A percentile compares a stretch with the other conserved stretches of the same genome.
These are phyloP conservation scores for Linyphia triangularis DNA, from an alignment of 2,888 invertebrate genomes.

Conservation along the genomic window DNA sequence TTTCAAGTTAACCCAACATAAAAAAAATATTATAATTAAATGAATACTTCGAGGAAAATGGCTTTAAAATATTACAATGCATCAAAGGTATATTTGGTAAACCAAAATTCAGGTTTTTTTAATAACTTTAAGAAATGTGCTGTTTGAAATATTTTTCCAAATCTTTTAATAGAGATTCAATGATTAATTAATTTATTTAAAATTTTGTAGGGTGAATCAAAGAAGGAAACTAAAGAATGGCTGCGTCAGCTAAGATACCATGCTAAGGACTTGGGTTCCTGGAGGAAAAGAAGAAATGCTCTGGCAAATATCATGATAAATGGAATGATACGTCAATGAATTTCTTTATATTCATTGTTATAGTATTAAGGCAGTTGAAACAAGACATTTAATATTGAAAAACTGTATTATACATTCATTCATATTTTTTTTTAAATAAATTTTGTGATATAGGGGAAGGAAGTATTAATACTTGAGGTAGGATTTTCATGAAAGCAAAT, in stretches of 20 bases:
- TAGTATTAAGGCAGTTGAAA: conserved; percentile 13
- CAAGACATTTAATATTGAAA: conserved; percentile 5
- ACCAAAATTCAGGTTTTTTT: too few relatives aligned
- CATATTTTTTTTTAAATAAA: conserved; percentile 9
- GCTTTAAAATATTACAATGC: too few relatives aligned
- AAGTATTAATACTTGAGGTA: not conserved
- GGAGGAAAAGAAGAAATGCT: conserved; percentile 94
- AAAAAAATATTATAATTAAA: too few relatives aligned
- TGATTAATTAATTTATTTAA: too few relatives aligned
- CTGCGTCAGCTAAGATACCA: conserved; percentile 93
- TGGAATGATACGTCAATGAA: conserved; percentile 76
- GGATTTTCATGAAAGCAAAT: conserved; percentile 14
- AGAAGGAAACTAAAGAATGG: conserved; percentile 91
- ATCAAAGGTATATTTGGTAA: too few relatives aligned
- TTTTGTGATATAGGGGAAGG: not conserved
- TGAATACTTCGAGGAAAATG: too few relatives aligned
- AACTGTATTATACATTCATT: not conserved
- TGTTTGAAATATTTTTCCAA: too few relatives aligned
- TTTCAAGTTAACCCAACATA: too few relatives aligned
- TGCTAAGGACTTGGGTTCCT: conserved; percentile 93
- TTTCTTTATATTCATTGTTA: not conserved
- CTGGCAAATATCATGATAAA: conserved; percentile 98
- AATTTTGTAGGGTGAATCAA: conserved; percentile 88
- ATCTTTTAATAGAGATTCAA: too few relatives aligned
- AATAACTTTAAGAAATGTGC: too few relatives aligned